Percentiles rank a stretch among this genome's conserved stretches.
These are phyloP conservation scores for Maccullochella peelii DNA, from an alignment of 2,113 vertebrate species.

Conservation along the genomic window DNA sequence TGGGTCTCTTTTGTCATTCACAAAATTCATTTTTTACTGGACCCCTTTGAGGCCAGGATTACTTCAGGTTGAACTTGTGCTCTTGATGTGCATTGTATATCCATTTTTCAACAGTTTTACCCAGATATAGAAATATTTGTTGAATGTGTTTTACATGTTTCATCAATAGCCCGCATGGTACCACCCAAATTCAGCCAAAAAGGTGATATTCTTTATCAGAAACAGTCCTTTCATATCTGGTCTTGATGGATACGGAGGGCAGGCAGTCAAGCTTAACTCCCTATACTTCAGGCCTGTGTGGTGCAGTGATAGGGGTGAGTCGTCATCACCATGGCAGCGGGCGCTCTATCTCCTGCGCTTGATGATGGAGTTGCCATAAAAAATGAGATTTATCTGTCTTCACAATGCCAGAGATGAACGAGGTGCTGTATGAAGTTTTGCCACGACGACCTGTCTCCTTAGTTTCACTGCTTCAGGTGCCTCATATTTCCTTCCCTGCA, in stretches of 20 bases:
- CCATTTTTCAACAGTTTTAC: not conserved
- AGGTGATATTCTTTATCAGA: conserved; percentile 45
- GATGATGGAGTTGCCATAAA: conserved; percentile 79
- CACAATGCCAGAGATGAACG: conserved; percentile 72
- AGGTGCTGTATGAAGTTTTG: conserved; percentile 70
- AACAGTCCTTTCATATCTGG: conserved; percentile 64
- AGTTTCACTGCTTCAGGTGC: conserved; percentile 77
- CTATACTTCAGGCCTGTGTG: conserved; percentile 52
- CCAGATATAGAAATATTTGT: conserved; percentile 17
- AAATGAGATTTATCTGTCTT: conserved; percentile 81
- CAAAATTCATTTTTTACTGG: not conserved
- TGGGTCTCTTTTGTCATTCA: conserved; percentile 3
- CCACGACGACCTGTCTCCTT: conserved; percentile 51
- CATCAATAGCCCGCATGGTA: conserved; percentile 43
- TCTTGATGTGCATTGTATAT: conserved; percentile 9
- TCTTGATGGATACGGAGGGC: conserved; percentile 67
- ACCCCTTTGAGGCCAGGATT: not conserved
- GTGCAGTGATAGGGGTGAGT: conserved; percentile 66
- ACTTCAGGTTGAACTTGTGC: not conserved
- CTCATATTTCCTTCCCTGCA: conserved; percentile 65
- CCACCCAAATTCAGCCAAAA: conserved; percentile 48
- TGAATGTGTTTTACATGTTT: conserved; percentile 53
- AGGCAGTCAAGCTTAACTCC: conserved; percentile 67
- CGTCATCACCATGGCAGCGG: conserved; percentile 63
- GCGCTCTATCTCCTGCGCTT: conserved; percentile 71